Evolutionary conservation across 2,797 vertebrate genomes (phyloP).

Genomic region (Masticophis lateralis): DNA sequence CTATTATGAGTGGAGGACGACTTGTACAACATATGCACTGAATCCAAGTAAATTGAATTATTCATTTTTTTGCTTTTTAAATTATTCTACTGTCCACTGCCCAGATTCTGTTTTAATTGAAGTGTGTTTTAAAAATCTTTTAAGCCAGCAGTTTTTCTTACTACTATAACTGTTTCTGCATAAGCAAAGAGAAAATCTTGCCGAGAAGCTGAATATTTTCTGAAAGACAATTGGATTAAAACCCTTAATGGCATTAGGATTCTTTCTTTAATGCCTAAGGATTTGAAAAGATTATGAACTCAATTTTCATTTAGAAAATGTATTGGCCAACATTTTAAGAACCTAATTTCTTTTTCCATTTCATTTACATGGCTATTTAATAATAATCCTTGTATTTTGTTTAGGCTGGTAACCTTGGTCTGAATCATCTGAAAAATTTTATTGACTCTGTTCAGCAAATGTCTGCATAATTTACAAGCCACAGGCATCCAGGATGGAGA

Average conservation of each 20-base stretch:
- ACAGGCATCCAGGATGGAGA: slow-evolving; percentile 53
- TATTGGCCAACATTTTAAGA: slow-evolving; percentile 45
- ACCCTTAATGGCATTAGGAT: neutral
- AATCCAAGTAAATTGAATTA: neutral
- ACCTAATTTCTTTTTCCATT: slow-evolving; percentile 57
- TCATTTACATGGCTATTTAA: slow-evolving; percentile 60
- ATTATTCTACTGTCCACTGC: neutral
- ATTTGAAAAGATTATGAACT: neutral
- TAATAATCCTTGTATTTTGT: slow-evolving; percentile 54
- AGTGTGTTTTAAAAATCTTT: neutral
- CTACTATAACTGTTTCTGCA: neutral
- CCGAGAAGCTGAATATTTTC: neutral
- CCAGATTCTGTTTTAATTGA: neutral
- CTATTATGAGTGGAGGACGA: neutral
- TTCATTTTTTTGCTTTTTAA: neutral
- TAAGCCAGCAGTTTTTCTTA: neutral
- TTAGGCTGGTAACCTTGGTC: slow-evolving; percentile 57
- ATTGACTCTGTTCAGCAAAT: slow-evolving; percentile 57
- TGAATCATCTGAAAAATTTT: slow-evolving; percentile 55
- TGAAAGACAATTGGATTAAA: neutral
- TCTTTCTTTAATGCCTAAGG: neutral
- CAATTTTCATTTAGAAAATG: slow-evolving; percentile 16
- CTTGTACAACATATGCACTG: neutral
- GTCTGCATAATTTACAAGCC: slow-evolving; percentile 57
- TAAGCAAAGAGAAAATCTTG: neutral